Base-by-base conservation (phyloP, 2,888 invertebrate species). In the Sinhomidia bicolor region DNA sequence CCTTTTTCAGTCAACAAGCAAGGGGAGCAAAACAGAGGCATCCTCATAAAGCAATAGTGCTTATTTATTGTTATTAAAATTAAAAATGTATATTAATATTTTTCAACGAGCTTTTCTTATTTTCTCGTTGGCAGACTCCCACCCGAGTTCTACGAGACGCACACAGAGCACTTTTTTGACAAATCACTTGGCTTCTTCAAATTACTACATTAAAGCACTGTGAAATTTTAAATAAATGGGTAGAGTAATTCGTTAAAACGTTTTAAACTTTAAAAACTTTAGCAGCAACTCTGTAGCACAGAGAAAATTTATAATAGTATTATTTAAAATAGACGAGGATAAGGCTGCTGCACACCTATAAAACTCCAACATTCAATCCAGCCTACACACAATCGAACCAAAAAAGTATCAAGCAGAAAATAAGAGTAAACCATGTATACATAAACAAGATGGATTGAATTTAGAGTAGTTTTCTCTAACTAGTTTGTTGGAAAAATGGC, bases 161-260 rank as follows among this genome's bases (percentile, higher is more conserved):
- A 36, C n/a, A 32, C 54, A 36, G 57, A 9, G 20, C 54, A 51
- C 26, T 51, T 14, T 71, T 80, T 80, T 80, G 86, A 86, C 86
- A 86, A 86, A 86, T 86, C 80, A 60, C 79, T 85, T 85, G 71
- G 80, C 57, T 80, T 80, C 86, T 71, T 86, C 80, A 80, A n/a
- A 80, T 80, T 80, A 80, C 71, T 86, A 86, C 65, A 86, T 86
- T 86, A 86, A 86, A 74, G 71, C 80, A 80, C 57, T 80, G 86
- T 86, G 80, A 86, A 86, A 86, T 86, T 86, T 57, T 47, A 86
- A 86, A 86, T 80, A 71, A 80, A 86, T 86, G 86, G 60, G 29
- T 71, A 51, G 20, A 51, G 60, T 80, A 86, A 86, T 86, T 80
- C 60, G 47, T 51, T n/a, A 23, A 26, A 80, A 80, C 71, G 36